Conservation (phyloP, 2,113 vertebrate species). For the Chamaea fasciata region DNA sequence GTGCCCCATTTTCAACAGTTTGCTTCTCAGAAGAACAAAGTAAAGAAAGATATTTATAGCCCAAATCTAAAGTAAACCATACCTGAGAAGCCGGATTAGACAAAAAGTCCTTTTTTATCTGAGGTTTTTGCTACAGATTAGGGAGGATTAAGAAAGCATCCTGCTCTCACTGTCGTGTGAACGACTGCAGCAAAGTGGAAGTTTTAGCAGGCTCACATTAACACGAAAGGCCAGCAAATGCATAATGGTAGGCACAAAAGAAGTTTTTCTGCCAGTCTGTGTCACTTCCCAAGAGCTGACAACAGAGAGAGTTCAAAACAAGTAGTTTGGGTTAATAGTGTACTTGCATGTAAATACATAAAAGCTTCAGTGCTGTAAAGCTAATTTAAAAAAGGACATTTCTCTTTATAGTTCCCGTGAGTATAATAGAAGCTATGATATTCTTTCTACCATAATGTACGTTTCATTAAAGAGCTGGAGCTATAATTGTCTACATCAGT, state of each 20-base stretch:
- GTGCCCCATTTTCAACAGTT: slow-evolving; percentile 13
- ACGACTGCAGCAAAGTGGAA: slow-evolving; percentile 1
- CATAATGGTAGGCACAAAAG: background rate
- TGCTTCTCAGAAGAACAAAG: slow-evolving; percentile 32
- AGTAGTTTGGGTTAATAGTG: slow-evolving; percentile 68
- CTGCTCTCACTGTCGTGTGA: slow-evolving; percentile 15
- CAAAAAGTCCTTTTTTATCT: slow-evolving; percentile 64
- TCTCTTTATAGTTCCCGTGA: slow-evolving; percentile 70
- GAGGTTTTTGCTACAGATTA: slow-evolving; percentile 64
- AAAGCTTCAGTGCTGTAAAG: slow-evolving; percentile 65
- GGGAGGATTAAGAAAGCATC: slow-evolving; percentile 60
- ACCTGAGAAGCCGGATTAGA: slow-evolving; percentile 59
- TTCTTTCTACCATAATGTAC: slow-evolving; percentile 68
- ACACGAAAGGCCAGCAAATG: slow-evolving; percentile 16
- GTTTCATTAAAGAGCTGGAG: slow-evolving; percentile 70
- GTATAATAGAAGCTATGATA: slow-evolving; percentile 68
- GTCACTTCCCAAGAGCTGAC: background rate
- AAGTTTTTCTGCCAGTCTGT: background rate
- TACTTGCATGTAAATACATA: slow-evolving; percentile 74
- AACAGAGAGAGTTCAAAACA: slow-evolving; percentile 53
- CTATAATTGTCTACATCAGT: slow-evolving; percentile 72
- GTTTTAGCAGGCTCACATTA: slow-evolving; percentile 47
- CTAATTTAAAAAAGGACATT: slow-evolving; percentile 73
- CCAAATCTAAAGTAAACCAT: slow-evolving; percentile 59
- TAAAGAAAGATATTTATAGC: slow-evolving; percentile 45